Evolutionary conservation across 2,797 vertebrate genomes (phyloP).

Genomic region (Enteromius anoplus): DNA sequence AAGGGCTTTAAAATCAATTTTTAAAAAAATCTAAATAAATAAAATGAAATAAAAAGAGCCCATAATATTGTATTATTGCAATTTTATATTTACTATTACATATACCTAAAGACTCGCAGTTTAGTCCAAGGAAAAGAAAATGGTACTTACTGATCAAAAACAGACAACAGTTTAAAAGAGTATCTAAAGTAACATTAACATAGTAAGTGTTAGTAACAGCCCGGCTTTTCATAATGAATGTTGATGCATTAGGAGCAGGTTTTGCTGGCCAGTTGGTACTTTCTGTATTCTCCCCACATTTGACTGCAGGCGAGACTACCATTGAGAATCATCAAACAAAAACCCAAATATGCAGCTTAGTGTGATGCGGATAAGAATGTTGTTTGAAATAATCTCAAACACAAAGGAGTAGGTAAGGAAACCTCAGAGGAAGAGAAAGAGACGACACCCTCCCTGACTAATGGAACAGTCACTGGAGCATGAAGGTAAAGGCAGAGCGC

Average conservation of each 20-base stretch:
- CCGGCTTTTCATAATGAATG: background rate
- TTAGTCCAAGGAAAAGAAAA: background rate
- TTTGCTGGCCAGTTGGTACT: background rate
- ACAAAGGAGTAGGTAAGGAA: slow-evolving; percentile 28
- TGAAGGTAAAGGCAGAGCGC: slow-evolving; percentile 48
- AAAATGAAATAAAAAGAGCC: background rate
- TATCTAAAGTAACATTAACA: background rate
- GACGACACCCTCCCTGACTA: slow-evolving; percentile 32
- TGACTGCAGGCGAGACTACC: background rate
- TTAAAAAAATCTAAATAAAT: background rate
- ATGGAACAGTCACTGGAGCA: slow-evolving; percentile 53
- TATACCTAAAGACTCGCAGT: background rate
- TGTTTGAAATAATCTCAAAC: slow-evolving; percentile 16
- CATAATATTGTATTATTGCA: background rate
- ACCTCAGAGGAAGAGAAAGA: slow-evolving; percentile 27
- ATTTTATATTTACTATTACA: background rate
- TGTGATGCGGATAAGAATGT: background rate
- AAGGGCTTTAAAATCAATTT: background rate
- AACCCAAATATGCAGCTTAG: slow-evolving; percentile 19
- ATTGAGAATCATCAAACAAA: slow-evolving; percentile 19
- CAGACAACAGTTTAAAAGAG: background rate
- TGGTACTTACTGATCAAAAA: background rate
- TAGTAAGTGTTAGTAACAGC: background rate
- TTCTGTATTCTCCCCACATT: slow-evolving; percentile 1
- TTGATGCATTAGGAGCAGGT: background rate